These are phyloP conservation scores for Ictidomys tridecemlineatus DNA, from an alignment of 2,113 vertebrate species.

Conservation along the genomic window DNA sequence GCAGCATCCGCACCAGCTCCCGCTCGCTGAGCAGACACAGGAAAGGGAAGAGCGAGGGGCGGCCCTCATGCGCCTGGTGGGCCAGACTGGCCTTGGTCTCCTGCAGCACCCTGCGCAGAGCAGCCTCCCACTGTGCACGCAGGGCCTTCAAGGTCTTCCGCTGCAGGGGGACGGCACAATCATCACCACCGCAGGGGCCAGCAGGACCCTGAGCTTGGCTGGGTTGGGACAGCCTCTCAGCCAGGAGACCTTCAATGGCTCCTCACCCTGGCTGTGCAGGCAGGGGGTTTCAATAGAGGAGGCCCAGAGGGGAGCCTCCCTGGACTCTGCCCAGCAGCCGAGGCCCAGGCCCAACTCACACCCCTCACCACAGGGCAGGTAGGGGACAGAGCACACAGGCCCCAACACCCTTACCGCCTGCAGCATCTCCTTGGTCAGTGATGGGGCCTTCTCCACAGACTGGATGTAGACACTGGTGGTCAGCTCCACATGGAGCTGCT, in stretches of 20 bases:
- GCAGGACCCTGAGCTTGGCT: background rate
- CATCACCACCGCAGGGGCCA: too few relatives aligned
- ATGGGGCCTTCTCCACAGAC: conserved; percentile 92
- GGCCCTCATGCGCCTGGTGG: background rate
- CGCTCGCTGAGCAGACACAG: conserved; percentile 91
- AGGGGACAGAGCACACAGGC: background rate
- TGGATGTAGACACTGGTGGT: conserved; percentile 88
- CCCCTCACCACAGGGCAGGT: background rate
- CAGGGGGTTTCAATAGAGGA: too few relatives aligned
- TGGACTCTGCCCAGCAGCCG: too few relatives aligned
- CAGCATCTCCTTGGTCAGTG: conserved; percentile 83
- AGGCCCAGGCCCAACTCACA: background rate
- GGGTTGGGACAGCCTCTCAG: background rate
- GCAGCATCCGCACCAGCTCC: conserved; percentile 76
- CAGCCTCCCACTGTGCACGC: conserved; percentile 87
- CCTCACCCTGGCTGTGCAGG: too few relatives aligned
- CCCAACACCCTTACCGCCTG: conserved; percentile 88
- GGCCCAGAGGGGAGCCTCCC: too few relatives aligned
- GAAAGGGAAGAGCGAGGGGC: conserved; percentile 90
- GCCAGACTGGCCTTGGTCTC: conserved; percentile 87
- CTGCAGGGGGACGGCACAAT: conserved; percentile 79
- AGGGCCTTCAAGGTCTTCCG: conserved; percentile 88
- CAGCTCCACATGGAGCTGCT: conserved; percentile 93
- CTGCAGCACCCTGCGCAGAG: conserved; percentile 87
- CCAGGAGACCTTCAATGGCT: too few relatives aligned